phyloP scores from a whole-genome alignment of 1,140 invertebrate species.

The Bilobella aurantiaca region DNA sequence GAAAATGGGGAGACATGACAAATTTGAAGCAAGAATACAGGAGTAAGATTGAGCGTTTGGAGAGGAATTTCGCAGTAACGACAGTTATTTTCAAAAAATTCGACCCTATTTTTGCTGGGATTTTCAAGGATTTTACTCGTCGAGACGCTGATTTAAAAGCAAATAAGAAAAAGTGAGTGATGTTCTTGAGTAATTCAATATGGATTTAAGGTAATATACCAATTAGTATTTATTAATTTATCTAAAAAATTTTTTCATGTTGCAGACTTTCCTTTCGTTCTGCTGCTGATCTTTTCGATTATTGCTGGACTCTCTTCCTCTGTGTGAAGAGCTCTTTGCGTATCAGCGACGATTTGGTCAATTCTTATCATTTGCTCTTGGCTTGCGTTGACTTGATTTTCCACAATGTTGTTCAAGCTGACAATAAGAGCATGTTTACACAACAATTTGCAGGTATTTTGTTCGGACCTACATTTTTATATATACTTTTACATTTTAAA shows the following conservation, averaged over 20 bases:
- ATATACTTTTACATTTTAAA: neutral
- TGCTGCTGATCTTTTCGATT: constrained; percentile 73
- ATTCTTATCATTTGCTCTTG: constrained; percentile 82
- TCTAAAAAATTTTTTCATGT: constrained; percentile 31
- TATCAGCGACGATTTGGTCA: constrained; percentile 80
- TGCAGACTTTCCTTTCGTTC: constrained; percentile 58
- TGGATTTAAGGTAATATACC: neutral
- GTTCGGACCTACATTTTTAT: constrained; percentile 6
- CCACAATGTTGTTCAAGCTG: constrained; percentile 68
- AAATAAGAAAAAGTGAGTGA: constrained; percentile 17
- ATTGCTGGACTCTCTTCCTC: constrained; percentile 86
- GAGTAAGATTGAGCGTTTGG: constrained; percentile 71
- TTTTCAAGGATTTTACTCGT: constrained; percentile 53
- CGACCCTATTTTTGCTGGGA: constrained; percentile 71
- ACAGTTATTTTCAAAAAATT: constrained; percentile 90
- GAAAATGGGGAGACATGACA: constrained; percentile 92
- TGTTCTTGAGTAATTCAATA: too few relatives aligned
- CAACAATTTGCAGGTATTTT: constrained; percentile 61
- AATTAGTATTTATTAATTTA: constrained; percentile 14
- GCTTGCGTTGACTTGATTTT: constrained; percentile 85
- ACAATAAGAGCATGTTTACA: constrained; percentile 75
- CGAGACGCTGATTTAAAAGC: constrained; percentile 19
- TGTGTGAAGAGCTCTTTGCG: constrained; percentile 77
- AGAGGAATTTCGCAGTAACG: constrained; percentile 88
- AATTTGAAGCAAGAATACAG: constrained; percentile 72